Percentiles rank a stretch among this genome's conserved stretches.
phyloP scores from a whole-genome alignment of 2,888 invertebrate genomes.

The Leptarthrus brevirostris region DNA sequence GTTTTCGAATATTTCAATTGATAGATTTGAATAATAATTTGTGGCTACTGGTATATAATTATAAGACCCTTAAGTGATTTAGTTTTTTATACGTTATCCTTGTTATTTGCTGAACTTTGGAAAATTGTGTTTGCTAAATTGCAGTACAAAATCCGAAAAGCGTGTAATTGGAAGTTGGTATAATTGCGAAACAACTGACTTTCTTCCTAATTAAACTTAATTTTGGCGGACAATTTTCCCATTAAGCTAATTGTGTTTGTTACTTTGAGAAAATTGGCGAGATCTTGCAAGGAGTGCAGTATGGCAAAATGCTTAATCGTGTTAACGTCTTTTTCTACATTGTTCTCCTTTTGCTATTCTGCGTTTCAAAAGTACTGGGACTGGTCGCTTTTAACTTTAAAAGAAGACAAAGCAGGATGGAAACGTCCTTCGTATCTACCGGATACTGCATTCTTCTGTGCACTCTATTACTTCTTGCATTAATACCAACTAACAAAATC shows the following conservation, averaged over 20 bases:
- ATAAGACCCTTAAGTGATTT: too few relatives aligned
- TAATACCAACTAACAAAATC: slow-evolving; percentile 11
- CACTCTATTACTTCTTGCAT: neutral
- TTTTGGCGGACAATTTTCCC: neutral
- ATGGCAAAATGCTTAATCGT: neutral
- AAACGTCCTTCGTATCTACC: neutral
- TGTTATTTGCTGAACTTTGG: too few relatives aligned
- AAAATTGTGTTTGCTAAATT: too few relatives aligned
- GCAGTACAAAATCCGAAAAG: too few relatives aligned
- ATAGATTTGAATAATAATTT: too few relatives aligned
- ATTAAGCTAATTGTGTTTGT: neutral
- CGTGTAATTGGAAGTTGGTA: too few relatives aligned
- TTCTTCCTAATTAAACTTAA: neutral
- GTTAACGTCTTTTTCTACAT: neutral
- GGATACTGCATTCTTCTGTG: neutral
- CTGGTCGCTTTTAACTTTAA: slow-evolving; percentile 13
- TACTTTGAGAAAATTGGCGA: neutral
- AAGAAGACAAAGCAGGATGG: neutral
- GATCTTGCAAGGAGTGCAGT: neutral
- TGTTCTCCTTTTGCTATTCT: neutral
- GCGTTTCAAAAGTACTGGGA: neutral
- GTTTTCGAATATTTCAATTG: slow-evolving; percentile 37
- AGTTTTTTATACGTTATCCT: too few relatives aligned
- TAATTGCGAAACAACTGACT: neutral
- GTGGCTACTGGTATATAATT: too few relatives aligned